Evolutionary conservation across 2,888 invertebrate species (phyloP), one percentile per base, ranked within the genome.

Genomic region (Bellardia pandia): DNA sequence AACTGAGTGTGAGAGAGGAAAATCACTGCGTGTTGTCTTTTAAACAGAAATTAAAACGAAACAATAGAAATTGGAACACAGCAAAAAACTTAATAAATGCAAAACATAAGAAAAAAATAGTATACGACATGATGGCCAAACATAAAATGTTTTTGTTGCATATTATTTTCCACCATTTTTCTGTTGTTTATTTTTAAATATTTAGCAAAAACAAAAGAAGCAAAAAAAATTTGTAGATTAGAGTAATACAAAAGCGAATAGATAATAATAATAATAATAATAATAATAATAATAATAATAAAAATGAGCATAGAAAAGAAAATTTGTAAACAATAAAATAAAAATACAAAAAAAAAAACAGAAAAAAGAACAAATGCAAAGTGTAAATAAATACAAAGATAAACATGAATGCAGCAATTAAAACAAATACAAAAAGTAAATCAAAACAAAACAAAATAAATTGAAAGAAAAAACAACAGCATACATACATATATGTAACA

Each of bases 221-320:
- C 11, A 51, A 51, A 51, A 33, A 13, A 40, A 77, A 56, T 68
- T 56, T 60, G 2, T 79, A 9, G 45, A 68, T 42, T 51, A 56
- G 13, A 62, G 45, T 16, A n/a, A 53, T 37, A 81, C n/a, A 5
- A 16, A 66, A 2, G 56, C n/a, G 16, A 66, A 33, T 16, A 64
- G 60, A n/a, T 5, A 58, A 58, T 2, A 53, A 5, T 37, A 51
- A 33, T 3, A 48, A 71, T 23, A 84, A 37, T 51, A 56, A n/a
- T n/a, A n/a, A n/a, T 5, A 58, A 58, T 2, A 53, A 5, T 37
- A 51, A 33, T 3, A 48, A 71, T 23, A 84, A 37, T n/a, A n/a
- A 72, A 69, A 75, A 79, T 69, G 62, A 79, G 64, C 71, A 81
- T 51, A 60, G 51, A 74, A 74, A 74, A 77, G 51, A 74, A 74